Evolutionary conservation across 2,888 invertebrate genomes (phyloP).

Genomic region (Invenusta paracnida): DNA sequence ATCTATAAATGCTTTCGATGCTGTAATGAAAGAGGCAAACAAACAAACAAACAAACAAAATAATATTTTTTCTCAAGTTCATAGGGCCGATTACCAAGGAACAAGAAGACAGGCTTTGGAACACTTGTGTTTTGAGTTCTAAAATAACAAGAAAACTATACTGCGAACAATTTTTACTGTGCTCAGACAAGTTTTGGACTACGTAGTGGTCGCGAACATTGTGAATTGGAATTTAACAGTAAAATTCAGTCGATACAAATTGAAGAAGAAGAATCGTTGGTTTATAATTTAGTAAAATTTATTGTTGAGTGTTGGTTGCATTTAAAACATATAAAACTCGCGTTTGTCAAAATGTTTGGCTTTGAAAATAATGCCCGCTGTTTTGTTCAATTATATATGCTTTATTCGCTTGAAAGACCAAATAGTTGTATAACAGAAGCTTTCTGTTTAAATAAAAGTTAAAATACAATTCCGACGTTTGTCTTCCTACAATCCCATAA

Average conservation of each 20-base stretch:
- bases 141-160: no score
- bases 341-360: neutral
- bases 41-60: no score
- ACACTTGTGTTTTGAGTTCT: no score
- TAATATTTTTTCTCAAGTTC: no score
- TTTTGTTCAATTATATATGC: neutral
- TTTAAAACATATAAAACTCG: neutral
- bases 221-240: neutral
- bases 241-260: neutral
- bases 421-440: neutral
- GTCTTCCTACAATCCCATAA: no score
- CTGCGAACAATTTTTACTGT: neutral
- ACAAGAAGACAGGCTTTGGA: no score
- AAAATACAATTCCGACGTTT: no score
- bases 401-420: neutral
- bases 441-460: no score
- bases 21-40: no score
- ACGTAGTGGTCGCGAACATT: neutral
- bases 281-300: neutral
- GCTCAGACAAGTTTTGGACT: neutral
- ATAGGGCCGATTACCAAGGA: no score
- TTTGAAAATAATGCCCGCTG: neutral
- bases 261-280: neutral
- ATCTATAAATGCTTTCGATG: no score
- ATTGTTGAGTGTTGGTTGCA: neutral